These are phyloP conservation scores for Psammodynastes pulverulentus DNA, from an alignment of 2,113 vertebrate species.

Conservation along the genomic window DNA sequence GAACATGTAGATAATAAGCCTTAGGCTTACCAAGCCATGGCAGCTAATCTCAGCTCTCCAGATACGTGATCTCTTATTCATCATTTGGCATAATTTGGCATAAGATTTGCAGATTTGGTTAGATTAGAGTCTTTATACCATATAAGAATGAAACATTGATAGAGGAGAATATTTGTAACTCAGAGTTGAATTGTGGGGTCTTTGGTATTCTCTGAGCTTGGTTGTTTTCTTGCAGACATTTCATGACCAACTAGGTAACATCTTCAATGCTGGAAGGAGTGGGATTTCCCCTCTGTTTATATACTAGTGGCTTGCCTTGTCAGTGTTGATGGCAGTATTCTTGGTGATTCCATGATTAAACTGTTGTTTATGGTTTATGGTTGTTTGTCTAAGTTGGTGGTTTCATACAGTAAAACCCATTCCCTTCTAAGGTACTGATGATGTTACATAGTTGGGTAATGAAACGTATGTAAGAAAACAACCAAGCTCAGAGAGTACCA, in stretches of 20 bases:
- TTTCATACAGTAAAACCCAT: not conserved
- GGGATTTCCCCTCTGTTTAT: not conserved
- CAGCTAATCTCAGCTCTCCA: not conserved
- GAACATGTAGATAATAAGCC: conserved; percentile 26
- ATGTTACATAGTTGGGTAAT: not conserved
- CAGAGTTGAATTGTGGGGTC: not conserved
- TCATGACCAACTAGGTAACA: not conserved
- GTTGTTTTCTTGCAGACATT: not conserved
- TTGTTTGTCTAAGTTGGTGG: not conserved
- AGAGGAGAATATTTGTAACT: not conserved
- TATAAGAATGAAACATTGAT: not conserved
- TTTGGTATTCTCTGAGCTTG: not conserved
- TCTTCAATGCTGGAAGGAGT: not conserved
- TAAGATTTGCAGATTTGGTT: not conserved
- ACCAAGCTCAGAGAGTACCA: not conserved
- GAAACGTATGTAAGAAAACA: not conserved
- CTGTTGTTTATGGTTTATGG: not conserved
- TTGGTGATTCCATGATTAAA: not conserved
- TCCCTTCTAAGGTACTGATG: not conserved
- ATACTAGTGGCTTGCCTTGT: not conserved
- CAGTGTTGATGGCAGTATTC: not conserved
- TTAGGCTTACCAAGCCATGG: not conserved
- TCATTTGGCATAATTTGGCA: not conserved
- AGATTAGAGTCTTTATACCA: not conserved
- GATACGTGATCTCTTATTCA: not conserved